Percentiles rank a stretch among this genome's conserved stretches.
phyloP scores from a whole-genome alignment of 2,797 vertebrate species.

The Rhinoraja longicauda region DNA sequence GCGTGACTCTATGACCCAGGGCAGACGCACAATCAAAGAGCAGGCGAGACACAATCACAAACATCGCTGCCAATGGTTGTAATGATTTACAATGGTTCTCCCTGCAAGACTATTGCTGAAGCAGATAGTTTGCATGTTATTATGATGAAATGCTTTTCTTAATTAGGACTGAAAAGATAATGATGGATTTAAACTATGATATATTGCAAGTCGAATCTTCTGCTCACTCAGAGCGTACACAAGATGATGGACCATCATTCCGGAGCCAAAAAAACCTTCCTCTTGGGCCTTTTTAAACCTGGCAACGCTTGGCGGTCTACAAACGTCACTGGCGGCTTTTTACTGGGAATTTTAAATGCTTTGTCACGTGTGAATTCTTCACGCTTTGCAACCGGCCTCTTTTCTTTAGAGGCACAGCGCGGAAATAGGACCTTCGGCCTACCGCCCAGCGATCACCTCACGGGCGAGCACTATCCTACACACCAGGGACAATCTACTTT shows the following conservation, averaged over 20 bases:
- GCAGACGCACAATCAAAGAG: not conserved
- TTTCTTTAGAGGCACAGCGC: not conserved
- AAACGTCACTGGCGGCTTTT: not conserved
- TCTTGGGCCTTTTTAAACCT: slow-evolving; percentile 24
- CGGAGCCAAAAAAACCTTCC: slow-evolving; percentile 1
- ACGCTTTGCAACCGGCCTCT: not conserved
- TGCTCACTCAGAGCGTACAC: slow-evolving; percentile 24
- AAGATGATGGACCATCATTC: slow-evolving; percentile 21
- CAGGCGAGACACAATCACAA: not conserved
- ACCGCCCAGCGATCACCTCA: no score
- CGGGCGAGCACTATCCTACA: no score
- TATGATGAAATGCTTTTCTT: slow-evolving; percentile 21
- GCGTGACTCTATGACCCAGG: no score
- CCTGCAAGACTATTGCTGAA: not conserved
- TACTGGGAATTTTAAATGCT: not conserved
- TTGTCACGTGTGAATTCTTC: not conserved
- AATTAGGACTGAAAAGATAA: slow-evolving; percentile 38
- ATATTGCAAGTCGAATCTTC: slow-evolving; percentile 12
- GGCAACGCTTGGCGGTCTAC: not conserved
- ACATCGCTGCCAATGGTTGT: not conserved
- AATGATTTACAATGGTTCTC: not conserved
- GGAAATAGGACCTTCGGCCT: no score
- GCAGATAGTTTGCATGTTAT: not conserved
- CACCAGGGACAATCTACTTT: no score
- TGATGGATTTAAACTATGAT: slow-evolving; percentile 34